Conservation (phyloP, 2,797 vertebrate species). For the Clarias laeviceps region DNA sequence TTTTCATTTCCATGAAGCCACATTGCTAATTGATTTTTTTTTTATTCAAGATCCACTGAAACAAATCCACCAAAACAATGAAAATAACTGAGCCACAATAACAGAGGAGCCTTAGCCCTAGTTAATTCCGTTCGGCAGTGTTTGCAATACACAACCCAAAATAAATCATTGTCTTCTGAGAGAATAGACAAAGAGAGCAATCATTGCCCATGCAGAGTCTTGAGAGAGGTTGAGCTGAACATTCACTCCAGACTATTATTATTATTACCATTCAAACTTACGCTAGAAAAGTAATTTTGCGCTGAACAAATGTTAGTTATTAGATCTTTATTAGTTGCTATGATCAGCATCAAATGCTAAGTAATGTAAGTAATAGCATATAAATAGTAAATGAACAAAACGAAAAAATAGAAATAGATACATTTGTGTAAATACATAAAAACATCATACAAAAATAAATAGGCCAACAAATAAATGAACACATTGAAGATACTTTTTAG, state of each 20-base stretch:
- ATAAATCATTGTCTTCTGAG: slow-evolving; percentile 48
- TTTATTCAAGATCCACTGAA: background rate
- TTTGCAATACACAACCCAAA: slow-evolving; percentile 24
- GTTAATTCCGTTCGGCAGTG: slow-evolving; percentile 24
- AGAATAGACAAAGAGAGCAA: slow-evolving; percentile 58
- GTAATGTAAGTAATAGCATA: too few relatives aligned
- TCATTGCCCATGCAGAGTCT: slow-evolving; percentile 56
- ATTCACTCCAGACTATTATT: background rate
- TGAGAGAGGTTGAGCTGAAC: background rate
- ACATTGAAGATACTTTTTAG: too few relatives aligned
- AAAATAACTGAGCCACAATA: slow-evolving; percentile 8
- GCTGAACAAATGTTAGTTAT: too few relatives aligned
- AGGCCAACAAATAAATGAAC: too few relatives aligned
- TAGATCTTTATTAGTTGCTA: too few relatives aligned
- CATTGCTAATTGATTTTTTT: background rate
- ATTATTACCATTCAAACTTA: background rate
- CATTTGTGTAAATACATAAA: too few relatives aligned
- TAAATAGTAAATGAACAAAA: too few relatives aligned
- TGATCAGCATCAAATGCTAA: too few relatives aligned
- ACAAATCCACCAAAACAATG: background rate
- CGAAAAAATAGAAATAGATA: too few relatives aligned
- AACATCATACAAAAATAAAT: too few relatives aligned
- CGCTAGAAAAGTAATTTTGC: background rate
- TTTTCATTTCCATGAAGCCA: background rate
- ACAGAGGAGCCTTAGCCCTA: slow-evolving; percentile 22